phyloP scores from a whole-genome alignment of 2,113 vertebrate species.

The Brachypteracias leptosomus region DNA sequence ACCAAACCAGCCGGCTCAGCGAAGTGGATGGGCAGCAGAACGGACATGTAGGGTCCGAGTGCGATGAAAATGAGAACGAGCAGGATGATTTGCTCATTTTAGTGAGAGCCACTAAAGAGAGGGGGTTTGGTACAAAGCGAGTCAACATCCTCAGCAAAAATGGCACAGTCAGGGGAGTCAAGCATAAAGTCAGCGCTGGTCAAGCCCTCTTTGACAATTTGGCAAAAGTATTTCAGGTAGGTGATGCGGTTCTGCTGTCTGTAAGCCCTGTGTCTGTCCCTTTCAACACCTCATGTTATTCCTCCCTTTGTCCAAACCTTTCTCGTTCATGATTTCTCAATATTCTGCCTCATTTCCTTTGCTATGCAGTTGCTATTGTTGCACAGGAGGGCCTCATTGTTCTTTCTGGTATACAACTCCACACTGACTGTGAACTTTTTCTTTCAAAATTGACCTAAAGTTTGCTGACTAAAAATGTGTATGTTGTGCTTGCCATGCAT shows the following conservation, averaged over 20 bases:
- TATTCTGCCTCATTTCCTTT: background rate
- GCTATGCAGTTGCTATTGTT: background rate
- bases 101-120: slow-evolving; percentile 84
- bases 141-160: slow-evolving; percentile 98
- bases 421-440: background rate
- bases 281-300: background rate
- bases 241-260: slow-evolving; percentile 24
- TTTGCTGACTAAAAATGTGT: background rate
- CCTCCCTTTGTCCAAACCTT: background rate
- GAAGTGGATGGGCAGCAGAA: slow-evolving; percentile 79
- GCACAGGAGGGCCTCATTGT: background rate
- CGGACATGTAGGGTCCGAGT: slow-evolving; percentile 79
- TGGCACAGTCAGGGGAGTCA: slow-evolving; percentile 94
- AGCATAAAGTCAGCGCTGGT: slow-evolving; percentile 96
- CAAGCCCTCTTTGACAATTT: slow-evolving; percentile 94
- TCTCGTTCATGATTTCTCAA: background rate
- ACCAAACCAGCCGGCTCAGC: slow-evolving; percentile 83
- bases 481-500: background rate
- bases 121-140: slow-evolving; percentile 84
- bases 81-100: slow-evolving; percentile 85
- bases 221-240: slow-evolving; percentile 84
- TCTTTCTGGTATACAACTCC: background rate
- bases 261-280: background rate
- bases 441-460: background rate
- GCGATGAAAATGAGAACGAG: slow-evolving; percentile 82